Evolutionary conservation across 2,888 invertebrate species (phyloP), one percentile per base, ranked within the genome.

Genomic region (Caenorhabditis uteleia): DNA sequence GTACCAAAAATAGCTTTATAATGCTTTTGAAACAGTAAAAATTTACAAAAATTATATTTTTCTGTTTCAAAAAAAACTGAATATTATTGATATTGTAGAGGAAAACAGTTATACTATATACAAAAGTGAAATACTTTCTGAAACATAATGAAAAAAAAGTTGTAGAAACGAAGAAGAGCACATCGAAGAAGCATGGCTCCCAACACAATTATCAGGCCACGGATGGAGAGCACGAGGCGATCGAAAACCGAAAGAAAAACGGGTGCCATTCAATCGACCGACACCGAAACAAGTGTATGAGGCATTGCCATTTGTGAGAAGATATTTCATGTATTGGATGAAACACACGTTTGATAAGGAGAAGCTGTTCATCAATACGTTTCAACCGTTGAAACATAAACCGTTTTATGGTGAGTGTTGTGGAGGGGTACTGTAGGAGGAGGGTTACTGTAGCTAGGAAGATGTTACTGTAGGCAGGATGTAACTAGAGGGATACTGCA

Each of bases 351-450:
- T 73, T 39, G 82, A 84, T 68, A 84, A 84, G 26, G 81, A 84
- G 64, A 79, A 78, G 38, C 75, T 84, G 33, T 86, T 85, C 70
- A 86, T 86, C 59, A 85, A 86, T 72, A 83, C 84, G 25, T 77
- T 85, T 34, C 82, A 84, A 59, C 84, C 84, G 20, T 74, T 84
- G 18, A 77, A 78, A 25, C 85, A 85, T 72, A 84, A 82, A 49
- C 85, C 85, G 3, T 85, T 84, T 50, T 86, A 86, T 78, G 86
- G 86, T 84, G 21, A 38, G 66, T 34, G 39, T 25, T 36, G 6
- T 10, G n/a, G n/a, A 29, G 29, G 29, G 29, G 29, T 8, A 12
- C 6, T 8, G 12, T 29, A 29, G 29, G 29, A 29, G 6, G 6
- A 8, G 29, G 29, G 6, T 29, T 8, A 29, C 12, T 8, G 6